Conservation (phyloP, 64 coral and sea anemone species). For the Exaiptasia diaphana region DNA sequence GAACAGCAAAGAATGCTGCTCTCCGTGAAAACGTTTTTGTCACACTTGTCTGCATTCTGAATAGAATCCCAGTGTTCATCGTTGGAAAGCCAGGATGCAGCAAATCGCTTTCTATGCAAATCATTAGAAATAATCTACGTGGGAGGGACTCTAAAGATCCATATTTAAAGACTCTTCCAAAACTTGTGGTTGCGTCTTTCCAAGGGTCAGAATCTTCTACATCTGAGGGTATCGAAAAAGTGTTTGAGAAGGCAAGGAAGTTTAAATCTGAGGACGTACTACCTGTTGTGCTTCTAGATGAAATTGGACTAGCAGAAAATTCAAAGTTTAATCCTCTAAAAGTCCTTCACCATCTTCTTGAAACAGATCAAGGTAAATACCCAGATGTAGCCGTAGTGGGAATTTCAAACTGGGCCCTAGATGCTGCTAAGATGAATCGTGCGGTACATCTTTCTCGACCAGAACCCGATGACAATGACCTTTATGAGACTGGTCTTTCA, state of each 20-base stretch:
- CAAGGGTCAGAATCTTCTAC: conserved; percentile 91
- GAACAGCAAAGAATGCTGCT: conserved; percentile 69
- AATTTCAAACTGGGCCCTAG: conserved; percentile 80
- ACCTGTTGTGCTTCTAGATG: conserved; percentile 85
- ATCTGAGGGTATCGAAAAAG: conserved; percentile 75
- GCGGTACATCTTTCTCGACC: conserved; percentile 81
- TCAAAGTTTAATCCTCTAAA: conserved; percentile 83
- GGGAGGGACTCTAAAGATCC: conserved; percentile 69
- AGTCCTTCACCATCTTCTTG: conserved; percentile 78
- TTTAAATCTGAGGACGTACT: conserved; percentile 55
- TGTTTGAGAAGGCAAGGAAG: conserved; percentile 64
- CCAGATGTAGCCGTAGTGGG: conserved; percentile 86
- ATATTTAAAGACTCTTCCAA: conserved; percentile 70
- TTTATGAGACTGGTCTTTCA: conserved; percentile 54
- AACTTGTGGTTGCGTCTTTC: conserved; percentile 75
- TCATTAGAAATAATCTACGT: conserved; percentile 70
- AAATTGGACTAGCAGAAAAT: conserved; percentile 84
- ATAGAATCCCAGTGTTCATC: conserved; percentile 47
- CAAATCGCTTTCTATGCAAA: conserved; percentile 87
- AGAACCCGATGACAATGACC: conserved; percentile 60
- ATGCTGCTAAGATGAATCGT: conserved; percentile 91
- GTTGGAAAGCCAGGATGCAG: conserved; percentile 91
- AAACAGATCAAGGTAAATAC: conserved; percentile 53
- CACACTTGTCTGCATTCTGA: conserved; percentile 69
- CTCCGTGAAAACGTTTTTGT: conserved; percentile 78